These are phyloP conservation scores for Acrocyrtus sp. DNA, from an alignment of 2,888 invertebrate genomes.

Conservation along the genomic window DNA sequence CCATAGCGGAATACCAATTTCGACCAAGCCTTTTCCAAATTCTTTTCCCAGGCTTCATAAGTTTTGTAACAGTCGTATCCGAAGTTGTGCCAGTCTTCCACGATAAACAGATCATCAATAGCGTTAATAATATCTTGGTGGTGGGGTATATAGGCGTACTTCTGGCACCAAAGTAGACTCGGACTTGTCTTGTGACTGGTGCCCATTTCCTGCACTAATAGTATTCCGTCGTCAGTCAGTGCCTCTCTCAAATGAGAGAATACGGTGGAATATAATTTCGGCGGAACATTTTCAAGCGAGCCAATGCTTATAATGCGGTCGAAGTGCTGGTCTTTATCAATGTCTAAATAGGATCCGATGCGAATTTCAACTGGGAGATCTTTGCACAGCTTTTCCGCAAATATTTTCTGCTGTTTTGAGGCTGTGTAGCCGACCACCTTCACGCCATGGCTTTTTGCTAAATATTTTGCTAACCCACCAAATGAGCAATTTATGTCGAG, in stretches of 20 bases:
- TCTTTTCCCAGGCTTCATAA: slow-evolving; percentile 26
- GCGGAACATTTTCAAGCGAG: not conserved
- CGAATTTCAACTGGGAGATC: slow-evolving; percentile 25
- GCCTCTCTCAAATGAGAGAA: slow-evolving; percentile 1
- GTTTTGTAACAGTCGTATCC: slow-evolving; percentile 27
- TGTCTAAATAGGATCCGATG: slow-evolving; percentile 16
- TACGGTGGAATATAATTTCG: not conserved
- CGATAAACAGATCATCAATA: slow-evolving; percentile 7
- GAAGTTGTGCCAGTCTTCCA: slow-evolving; percentile 28
- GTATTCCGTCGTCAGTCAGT: slow-evolving; percentile 14
- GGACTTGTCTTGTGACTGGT: slow-evolving; percentile 25
- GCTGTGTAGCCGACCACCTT: slow-evolving; percentile 7
- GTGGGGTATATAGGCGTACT: slow-evolving; percentile 21
- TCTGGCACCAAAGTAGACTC: slow-evolving; percentile 23
- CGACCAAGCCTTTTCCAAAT: slow-evolving; percentile 27
- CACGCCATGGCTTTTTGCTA: slow-evolving; percentile 22
- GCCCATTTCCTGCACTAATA: slow-evolving; percentile 26
- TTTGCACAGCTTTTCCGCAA: slow-evolving; percentile 27
- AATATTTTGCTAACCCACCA: slow-evolving; percentile 24
- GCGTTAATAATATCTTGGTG: slow-evolving; percentile 15
- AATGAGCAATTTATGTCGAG: slow-evolving; percentile 44
- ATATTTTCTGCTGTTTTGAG: slow-evolving; percentile 21
- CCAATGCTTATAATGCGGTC: slow-evolving; percentile 24
- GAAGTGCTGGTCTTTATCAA: slow-evolving; percentile 13
- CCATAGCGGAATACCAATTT: slow-evolving; percentile 31